Percentiles rank a stretch among this genome's conserved stretches.
Conservation (phyloP, 2,113 vertebrate genomes). For the Solea solea region DNA sequence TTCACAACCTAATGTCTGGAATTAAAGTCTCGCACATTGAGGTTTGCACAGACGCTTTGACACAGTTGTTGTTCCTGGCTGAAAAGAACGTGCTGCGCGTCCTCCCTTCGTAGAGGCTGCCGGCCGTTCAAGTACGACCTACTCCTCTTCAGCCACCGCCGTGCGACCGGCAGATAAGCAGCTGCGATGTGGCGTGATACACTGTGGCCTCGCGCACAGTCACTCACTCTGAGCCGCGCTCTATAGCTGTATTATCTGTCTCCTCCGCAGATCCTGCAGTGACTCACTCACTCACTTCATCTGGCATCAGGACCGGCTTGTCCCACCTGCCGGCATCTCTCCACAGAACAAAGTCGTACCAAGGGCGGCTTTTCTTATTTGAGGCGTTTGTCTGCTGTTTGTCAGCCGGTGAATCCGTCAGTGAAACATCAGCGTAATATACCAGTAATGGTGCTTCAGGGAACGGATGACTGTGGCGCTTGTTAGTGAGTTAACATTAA, state of each 20-base stretch:
- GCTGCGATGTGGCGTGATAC: conserved; percentile 44
- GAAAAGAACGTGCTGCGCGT: conserved; percentile 1
- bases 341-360: conserved; percentile 49
- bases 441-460: neutral
- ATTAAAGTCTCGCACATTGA: too few relatives aligned
- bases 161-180: conserved; percentile 48
- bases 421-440: conserved; percentile 11
- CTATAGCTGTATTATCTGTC: conserved; percentile 55
- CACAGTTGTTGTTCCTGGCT: conserved; percentile 35
- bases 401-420: conserved; percentile 4
- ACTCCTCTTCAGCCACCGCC: conserved; percentile 38
- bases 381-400: conserved; percentile 17
- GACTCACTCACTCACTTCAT: conserved; percentile 50
- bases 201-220: conserved; percentile 41
- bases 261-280: conserved; percentile 41
- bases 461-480: neutral
- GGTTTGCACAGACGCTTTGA: too few relatives aligned
- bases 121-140: conserved; percentile 34
- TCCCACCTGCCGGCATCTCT: conserved; percentile 56
- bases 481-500: conserved; percentile 4
- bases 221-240: conserved; percentile 40
- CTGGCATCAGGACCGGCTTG: conserved; percentile 13
- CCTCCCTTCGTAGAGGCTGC: conserved; percentile 35
- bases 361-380: conserved; percentile 29
- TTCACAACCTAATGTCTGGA: conserved; percentile 42